These are phyloP conservation scores for Prosapia bicincta DNA, from an alignment of 2,888 invertebrate genomes.

Conservation along the genomic window DNA sequence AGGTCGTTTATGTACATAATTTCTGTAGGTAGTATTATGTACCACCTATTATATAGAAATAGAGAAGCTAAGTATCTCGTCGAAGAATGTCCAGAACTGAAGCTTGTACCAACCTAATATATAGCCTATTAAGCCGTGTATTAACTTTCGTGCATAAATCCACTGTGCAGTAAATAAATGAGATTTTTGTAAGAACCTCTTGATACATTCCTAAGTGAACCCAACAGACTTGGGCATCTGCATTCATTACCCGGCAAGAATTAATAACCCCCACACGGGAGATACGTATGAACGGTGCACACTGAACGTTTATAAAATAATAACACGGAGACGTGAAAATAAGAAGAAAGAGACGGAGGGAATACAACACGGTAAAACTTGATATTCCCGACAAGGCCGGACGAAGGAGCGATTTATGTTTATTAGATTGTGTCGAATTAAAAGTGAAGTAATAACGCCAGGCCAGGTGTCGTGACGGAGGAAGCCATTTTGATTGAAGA, in stretches of 20 bases:
- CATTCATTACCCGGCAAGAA: neutral
- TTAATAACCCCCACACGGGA: neutral
- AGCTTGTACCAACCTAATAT: too few relatives aligned
- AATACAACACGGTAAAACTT: neutral
- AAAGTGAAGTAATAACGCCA: slow-evolving; percentile 27
- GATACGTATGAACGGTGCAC: neutral
- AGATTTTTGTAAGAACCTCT: too few relatives aligned
- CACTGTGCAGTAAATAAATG: too few relatives aligned
- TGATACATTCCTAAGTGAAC: too few relatives aligned
- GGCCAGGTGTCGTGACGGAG: slow-evolving; percentile 22
- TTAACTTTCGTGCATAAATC: too few relatives aligned
- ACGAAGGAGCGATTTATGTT: slow-evolving; percentile 18
- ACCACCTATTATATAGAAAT: too few relatives aligned
- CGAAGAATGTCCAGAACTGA: too few relatives aligned
- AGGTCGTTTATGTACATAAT: too few relatives aligned
- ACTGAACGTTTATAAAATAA: neutral
- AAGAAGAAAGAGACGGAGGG: neutral
- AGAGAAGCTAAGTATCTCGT: too few relatives aligned
- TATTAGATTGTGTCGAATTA: slow-evolving; percentile 28
- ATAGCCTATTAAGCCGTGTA: too few relatives aligned
- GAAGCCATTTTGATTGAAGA: slow-evolving; percentile 27
- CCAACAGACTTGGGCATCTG: neutral
- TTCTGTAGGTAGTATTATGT: too few relatives aligned
- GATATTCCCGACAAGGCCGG: slow-evolving; percentile 14
- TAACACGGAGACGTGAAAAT: neutral